A percentile compares a stretch with the other conserved stretches of the same genome.
Evolutionary conservation across 2,888 invertebrate species (phyloP).

Genomic region (Ochropacha duplaris): DNA sequence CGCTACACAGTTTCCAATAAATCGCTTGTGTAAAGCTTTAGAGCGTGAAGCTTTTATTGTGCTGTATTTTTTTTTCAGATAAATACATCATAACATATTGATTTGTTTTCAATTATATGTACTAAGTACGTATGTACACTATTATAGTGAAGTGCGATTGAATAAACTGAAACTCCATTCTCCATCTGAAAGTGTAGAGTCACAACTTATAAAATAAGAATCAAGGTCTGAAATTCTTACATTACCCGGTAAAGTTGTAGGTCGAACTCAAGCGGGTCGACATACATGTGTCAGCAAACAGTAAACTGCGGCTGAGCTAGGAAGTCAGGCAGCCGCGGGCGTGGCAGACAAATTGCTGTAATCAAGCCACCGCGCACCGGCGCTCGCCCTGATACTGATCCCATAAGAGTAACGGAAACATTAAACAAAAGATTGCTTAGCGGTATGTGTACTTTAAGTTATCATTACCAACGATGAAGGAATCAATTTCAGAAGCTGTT

Average conservation of each 20-base stretch:
- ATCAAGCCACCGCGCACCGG: conserved; percentile 37
- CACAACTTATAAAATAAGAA: neutral
- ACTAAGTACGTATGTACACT: no score
- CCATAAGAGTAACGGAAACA: conserved; percentile 8
- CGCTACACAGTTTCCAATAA: conserved; percentile 7
- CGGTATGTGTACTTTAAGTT: conserved; percentile 8
- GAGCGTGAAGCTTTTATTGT: neutral
- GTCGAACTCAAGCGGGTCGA: neutral
- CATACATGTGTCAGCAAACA: conserved; percentile 14
- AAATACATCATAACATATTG: no score
- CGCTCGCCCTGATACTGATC: conserved; percentile 2
- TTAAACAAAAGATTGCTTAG: conserved; percentile 21
- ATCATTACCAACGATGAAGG: conserved; percentile 1
- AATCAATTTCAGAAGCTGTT: neutral
- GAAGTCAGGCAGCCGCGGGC: conserved; percentile 32
- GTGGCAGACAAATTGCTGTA: conserved; percentile 57
- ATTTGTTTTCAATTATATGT: no score
- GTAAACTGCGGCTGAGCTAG: conserved; percentile 25
- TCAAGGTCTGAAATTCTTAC: neutral
- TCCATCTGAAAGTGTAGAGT: neutral
- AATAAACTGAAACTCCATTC: no score
- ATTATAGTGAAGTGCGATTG: no score
- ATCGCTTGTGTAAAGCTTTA: neutral
- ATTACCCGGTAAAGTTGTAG: neutral
- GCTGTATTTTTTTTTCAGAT: neutral